Conservation (phyloP, 2,797 vertebrate genomes). For the Ptychobarbus kaznakovi region DNA sequence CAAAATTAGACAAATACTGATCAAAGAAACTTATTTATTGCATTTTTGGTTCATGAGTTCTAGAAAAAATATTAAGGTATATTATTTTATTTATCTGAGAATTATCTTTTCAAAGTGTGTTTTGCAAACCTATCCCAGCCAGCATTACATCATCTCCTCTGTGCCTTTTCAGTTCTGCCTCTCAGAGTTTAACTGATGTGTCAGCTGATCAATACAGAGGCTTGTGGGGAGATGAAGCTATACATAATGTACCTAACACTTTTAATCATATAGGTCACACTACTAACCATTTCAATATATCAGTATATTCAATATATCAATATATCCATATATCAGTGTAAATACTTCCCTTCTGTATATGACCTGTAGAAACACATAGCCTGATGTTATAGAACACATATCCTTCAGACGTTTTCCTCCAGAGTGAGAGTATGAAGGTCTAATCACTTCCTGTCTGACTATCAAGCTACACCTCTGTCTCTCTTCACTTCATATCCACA, state of each 20-base stretch:
- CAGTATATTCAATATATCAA: too few species aligned
- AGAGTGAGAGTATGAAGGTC: background rate
- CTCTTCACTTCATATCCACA: background rate
- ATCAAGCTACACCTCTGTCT: background rate
- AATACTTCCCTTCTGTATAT: background rate
- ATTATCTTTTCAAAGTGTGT: background rate
- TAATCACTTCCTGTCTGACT: background rate
- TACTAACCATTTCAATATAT: slow-evolving; percentile 5
- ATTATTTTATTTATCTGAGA: too few species aligned
- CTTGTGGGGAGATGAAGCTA: background rate
- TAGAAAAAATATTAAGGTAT: background rate
- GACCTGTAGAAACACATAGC: background rate
- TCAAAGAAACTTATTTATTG: background rate
- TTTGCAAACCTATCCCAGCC: background rate
- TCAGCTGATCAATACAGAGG: slow-evolving; percentile 21
- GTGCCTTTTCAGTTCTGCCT: slow-evolving; percentile 2
- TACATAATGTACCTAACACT: background rate
- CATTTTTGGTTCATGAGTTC: background rate
- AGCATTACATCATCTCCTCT: background rate
- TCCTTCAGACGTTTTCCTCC: background rate
- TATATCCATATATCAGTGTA: background rate
- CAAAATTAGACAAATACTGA: background rate
- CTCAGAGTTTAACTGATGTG: background rate
- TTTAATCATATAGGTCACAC: background rate
- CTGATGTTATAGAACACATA: background rate